Evolutionary conservation across 2,888 invertebrate species (phyloP), one percentile per base, ranked within the genome.

Genomic region (Apotomis capreana): DNA sequence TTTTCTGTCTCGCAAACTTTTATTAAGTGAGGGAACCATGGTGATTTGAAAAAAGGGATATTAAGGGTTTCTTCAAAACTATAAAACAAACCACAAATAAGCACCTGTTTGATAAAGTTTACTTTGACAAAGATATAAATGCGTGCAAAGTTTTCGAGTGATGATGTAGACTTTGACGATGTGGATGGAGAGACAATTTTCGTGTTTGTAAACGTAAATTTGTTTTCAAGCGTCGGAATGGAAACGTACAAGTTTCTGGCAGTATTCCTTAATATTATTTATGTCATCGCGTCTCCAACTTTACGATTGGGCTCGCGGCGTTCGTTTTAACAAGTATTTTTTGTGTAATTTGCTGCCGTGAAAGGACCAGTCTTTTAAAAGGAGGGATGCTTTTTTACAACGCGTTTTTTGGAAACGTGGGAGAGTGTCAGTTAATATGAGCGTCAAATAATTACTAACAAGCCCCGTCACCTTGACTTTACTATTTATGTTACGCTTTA

Each of bases 241-340:
- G 80, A 81, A 80, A 79, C 79, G 80, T 80, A 80, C 79, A 81
- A 84, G 80, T 84, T 85, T 85, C 84, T 87, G 83, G 83, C 83
- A 84, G 79, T 83, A 81, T 81, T 81, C 81, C 86, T 87, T 84
- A 81, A 88, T 88, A 89, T 90, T 87, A 90, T 91, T 90, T 90
- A 90, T 90, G 90, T 89, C 89, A 87, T 82, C 87, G 86, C 82
- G 81, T 84, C 84, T 82, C 84, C 80, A 82, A 84, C 76, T 87
- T 87, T 86, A 85, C 81, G 86, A 85, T 82, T 81, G 74, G 79
- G 77, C 78, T 78, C 75, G 61, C 74, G 74, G 79, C 77, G 80
- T 77, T 80, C 80, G 79, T 84, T 87, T 87, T 88, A 88, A 87
- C 84, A 84, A 87, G 81, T 74, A 77, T 84, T 88, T 90, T 89